phyloP scores from a whole-genome alignment of 2,888 invertebrate species.

The Cephus rjabovi region DNA sequence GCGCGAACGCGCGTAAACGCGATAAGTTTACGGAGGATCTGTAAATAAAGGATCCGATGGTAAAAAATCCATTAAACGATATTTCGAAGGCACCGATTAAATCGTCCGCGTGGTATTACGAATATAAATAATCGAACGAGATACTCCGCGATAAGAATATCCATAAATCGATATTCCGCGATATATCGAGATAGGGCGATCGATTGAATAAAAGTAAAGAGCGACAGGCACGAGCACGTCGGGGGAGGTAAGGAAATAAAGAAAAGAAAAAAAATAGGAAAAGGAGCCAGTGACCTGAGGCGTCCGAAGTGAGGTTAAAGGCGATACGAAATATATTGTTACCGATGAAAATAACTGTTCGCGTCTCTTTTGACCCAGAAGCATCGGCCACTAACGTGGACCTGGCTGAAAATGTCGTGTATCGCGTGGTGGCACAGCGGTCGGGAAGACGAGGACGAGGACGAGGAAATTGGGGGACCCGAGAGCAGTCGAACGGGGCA shows the following conservation, averaged over 20 bases:
- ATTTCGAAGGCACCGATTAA: background rate
- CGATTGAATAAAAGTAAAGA: background rate
- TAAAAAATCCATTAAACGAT: too few species aligned
- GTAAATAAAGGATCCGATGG: background rate
- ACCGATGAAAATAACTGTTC: background rate
- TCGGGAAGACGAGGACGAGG: constrained; percentile 83
- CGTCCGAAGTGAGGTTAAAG: background rate
- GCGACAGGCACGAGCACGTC: background rate
- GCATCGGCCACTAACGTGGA: constrained; percentile 69
- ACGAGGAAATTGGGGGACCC: constrained; percentile 75
- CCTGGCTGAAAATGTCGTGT: constrained; percentile 80
- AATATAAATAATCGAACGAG: background rate
- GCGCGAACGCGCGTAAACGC: background rate
- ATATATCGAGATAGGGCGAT: too few species aligned
- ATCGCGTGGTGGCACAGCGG: constrained; percentile 93
- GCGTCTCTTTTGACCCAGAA: constrained; percentile 45
- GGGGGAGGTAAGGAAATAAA: background rate
- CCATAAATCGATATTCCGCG: background rate
- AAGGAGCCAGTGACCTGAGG: background rate
- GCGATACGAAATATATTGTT: background rate
- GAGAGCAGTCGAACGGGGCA: constrained; percentile 73
- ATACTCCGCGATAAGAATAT: too few species aligned
- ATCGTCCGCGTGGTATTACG: background rate
- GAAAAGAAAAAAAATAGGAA: too few species aligned
- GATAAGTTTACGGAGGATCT: background rate